A percentile compares a stretch with the other conserved stretches of the same genome.
Conservation (phyloP, 2,888 invertebrate genomes). For the Thymelicus lineola region DNA sequence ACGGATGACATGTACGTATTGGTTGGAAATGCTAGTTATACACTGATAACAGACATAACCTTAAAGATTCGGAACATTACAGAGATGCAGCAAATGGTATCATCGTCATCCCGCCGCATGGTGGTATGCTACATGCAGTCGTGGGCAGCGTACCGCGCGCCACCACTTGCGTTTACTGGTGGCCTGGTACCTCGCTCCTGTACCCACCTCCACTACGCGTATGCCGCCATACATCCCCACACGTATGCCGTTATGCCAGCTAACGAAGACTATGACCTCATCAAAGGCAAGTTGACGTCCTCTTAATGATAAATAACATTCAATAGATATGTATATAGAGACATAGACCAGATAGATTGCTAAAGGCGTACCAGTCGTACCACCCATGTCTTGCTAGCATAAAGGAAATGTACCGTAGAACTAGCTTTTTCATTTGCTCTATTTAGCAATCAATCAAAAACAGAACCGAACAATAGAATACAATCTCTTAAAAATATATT, state of each 20-base stretch:
- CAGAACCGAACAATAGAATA: too few relatives aligned
- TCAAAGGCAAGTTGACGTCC: conserved; percentile 87
- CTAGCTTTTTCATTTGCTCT: too few relatives aligned
- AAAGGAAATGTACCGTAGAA: too few relatives aligned
- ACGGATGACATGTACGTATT: too few relatives aligned
- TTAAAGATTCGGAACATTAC: conserved; percentile 22
- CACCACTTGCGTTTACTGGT: conserved; percentile 87
- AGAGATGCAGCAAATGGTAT: conserved; percentile 75
- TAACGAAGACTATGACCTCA: conserved; percentile 89
- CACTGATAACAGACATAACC: too few relatives aligned
- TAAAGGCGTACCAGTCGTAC: too few relatives aligned
- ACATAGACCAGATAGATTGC: too few relatives aligned
- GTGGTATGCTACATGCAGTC: conserved; percentile 90
- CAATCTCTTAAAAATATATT: not conserved
- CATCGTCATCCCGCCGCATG: conserved; percentile 59
- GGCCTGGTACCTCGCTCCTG: conserved; percentile 88
- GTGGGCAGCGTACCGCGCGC: conserved; percentile 87
- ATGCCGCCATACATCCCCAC: conserved; percentile 88
- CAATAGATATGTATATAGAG: not conserved
- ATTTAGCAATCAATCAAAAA: too few relatives aligned
- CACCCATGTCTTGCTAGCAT: too few relatives aligned
- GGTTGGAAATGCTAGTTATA: too few relatives aligned
- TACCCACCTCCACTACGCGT: conserved; percentile 90
- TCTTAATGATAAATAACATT: not conserved
- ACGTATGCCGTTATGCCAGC: conserved; percentile 86